Conservation (phyloP, 2,113 vertebrate genomes). For the Microtus montanus region DNA sequence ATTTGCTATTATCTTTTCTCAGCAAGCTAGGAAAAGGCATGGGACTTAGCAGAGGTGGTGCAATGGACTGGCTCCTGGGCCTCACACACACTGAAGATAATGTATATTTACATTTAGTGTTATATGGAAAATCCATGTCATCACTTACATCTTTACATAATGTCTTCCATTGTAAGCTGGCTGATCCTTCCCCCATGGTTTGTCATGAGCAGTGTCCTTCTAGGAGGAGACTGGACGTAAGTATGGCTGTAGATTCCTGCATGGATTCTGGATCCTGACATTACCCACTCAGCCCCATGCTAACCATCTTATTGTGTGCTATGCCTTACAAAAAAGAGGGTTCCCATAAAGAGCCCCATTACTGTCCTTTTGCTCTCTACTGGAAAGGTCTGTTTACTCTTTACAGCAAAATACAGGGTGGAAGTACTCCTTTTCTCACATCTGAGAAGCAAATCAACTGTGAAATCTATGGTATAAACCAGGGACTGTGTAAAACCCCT, state of each 20-base stretch:
- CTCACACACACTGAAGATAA: not conserved
- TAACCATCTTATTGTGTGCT: not conserved
- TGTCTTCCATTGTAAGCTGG: not conserved
- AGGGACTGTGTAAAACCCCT: not conserved
- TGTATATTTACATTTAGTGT: not conserved
- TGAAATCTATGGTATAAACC: not conserved
- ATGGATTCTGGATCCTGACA: not conserved
- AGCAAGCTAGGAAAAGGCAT: not conserved
- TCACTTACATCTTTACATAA: not conserved
- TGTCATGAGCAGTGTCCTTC: not conserved
- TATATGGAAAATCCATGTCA: not conserved
- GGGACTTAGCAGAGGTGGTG: not conserved
- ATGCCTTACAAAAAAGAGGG: not conserved
- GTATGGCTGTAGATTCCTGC: not conserved
- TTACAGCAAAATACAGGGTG: constrained; percentile 6
- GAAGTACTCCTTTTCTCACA: not conserved
- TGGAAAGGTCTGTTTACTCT: not conserved
- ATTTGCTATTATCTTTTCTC: not conserved
- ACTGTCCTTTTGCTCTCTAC: not conserved
- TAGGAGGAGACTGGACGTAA: not conserved
- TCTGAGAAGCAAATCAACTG: constrained; percentile 14
- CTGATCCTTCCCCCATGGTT: fast-evolving
- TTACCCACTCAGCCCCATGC: no score
- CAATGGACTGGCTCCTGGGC: not conserved
- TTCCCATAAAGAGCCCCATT: not conserved